Percentiles rank a stretch among this genome's conserved stretches.
Evolutionary conservation across 2,797 vertebrate species (phyloP).

Genomic region (Microhierax caerulescens): DNA sequence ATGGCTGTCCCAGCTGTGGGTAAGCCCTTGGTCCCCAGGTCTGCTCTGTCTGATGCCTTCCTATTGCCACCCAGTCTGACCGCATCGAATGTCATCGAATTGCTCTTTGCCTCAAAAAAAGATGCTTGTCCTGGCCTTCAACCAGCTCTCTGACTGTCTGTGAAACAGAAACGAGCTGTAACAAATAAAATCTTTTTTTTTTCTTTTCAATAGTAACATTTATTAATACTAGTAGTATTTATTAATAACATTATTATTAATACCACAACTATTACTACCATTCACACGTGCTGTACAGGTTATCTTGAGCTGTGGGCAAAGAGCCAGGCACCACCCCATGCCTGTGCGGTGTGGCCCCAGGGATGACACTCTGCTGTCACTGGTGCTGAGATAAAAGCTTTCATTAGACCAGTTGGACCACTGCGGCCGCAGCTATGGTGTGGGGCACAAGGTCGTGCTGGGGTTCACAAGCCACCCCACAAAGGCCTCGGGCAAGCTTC

Average conservation of each 20-base stretch:
- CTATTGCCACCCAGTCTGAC: accelerated
- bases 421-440: not conserved
- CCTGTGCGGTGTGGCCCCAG: accelerated
- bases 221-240: too few species aligned
- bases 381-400: not conserved
- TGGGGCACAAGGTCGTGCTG: not conserved
- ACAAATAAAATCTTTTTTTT: not conserved
- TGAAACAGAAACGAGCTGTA: not conserved
- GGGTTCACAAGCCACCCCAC: not conserved
- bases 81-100: not conserved
- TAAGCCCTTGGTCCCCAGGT: not conserved
- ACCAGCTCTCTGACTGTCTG: not conserved
- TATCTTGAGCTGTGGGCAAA: not conserved
- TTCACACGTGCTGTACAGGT: not conserved
- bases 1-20: not conserved
- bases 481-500: not conserved
- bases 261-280: not conserved
- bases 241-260: too few species aligned
- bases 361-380: not conserved
- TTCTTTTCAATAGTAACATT: not conserved
- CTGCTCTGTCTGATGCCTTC: not conserved
- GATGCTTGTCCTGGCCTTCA: not conserved
- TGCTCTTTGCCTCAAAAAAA: not conserved
- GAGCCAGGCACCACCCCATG: not conserved
- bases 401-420: not conserved